Evolutionary conservation across 1,140 invertebrate genomes (phyloP), one percentile per base, ranked within the genome.

Genomic region (Dreissena rostriformis): DNA sequence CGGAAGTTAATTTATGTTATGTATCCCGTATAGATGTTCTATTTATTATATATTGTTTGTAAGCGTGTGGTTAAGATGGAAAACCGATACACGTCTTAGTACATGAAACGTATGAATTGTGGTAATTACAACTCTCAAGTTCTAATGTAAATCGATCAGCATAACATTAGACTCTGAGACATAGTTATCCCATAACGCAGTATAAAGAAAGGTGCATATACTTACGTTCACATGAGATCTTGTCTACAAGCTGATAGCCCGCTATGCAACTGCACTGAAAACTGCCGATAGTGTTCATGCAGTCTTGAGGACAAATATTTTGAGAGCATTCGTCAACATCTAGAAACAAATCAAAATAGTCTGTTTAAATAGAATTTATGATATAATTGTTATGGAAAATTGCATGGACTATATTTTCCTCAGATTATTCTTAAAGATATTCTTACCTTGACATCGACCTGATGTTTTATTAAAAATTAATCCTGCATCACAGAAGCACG

Each of bases 201-300:
- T 49, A 5, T 72, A 17, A 15, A 17, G 15, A 52, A 39, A 39
- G 49, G 17, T 11, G 52, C 4, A 19, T 15, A 4, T 2, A 19
- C 49, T 14, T 61, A 67, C 75, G 29, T 67, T 19, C 51, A 78
- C 75, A 78, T 22, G 28, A 24, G 19, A 24, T 52, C 28, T 19
- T 19, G 19, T 39, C 63, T 6, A 39, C 39, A 0, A 67, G 11
- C n/a, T 53, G n/a, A 39, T 51, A 78, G 4, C 75, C 75, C 15
- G 61, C n/a, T n/a, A 29, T 65, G 66, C 75, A 78, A 12, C 12
- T 14, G 55, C 75, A 78, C 15, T 66, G 22, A 67, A 67, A 78
- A 26, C 75, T 67, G 8, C 75, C 75, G 12, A 51, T 53, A 0
- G 22, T 78, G 63, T 78, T 78, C 28, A 19, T 39, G 67, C 67